A percentile compares a stretch with the other conserved stretches of the same genome.
Evolutionary conservation across 2,888 invertebrate genomes (phyloP).

Genomic region (Drosophila seclusa): DNA sequence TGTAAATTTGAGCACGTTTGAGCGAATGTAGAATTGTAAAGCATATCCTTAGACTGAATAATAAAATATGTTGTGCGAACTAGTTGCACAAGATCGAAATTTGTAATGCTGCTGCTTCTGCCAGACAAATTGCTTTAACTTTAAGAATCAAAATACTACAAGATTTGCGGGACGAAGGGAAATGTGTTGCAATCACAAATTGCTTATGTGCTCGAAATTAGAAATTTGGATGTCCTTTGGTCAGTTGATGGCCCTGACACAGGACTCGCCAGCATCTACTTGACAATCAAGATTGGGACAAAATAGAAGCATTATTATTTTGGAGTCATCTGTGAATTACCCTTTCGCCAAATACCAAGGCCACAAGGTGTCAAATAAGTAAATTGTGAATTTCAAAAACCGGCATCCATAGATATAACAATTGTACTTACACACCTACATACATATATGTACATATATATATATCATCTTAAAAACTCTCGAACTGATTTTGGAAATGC

Average conservation of each 20-base stretch:
- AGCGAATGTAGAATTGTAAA: not conserved
- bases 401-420: not conserved
- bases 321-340: not conserved
- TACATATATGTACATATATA: not conserved
- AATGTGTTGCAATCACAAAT: not conserved
- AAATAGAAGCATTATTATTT: not conserved
- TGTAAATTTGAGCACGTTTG: not conserved
- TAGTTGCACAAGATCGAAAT: not conserved
- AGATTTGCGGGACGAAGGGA: not conserved
- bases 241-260: not conserved
- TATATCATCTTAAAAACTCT: not conserved
- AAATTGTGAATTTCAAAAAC: not conserved
- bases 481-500: not conserved
- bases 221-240: not conserved
- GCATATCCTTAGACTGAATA: not conserved
- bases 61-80: not conserved
- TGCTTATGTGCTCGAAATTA: not conserved
- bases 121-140: too few relatives aligned
- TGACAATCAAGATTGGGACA: not conserved
- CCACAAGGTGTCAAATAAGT: not conserved
- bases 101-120: not conserved
- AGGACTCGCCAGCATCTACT: not conserved
- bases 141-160: fast-evolving
- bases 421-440: not conserved
- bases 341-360: not conserved